Base-by-base conservation (phyloP, 2,888 invertebrate species). In the Cosmia trapezina region DNA sequence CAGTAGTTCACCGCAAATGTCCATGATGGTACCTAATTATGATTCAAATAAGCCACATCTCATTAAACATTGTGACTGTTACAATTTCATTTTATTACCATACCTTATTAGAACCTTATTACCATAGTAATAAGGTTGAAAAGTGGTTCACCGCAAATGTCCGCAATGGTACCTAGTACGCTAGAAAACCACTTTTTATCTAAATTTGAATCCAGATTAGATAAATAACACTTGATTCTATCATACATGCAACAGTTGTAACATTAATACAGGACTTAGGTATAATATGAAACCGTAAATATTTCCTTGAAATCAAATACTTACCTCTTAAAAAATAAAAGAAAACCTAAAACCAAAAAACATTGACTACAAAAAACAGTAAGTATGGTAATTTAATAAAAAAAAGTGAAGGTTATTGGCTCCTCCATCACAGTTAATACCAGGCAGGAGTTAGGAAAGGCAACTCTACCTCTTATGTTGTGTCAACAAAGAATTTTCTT, bases 61-160 rank as follows among this genome's bases (percentile, higher is more conserved):
- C n/a, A 33, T 43, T 37, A 61, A 61, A 68, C 62, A 53, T 41
- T n/a, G 22, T 51, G 49, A 59, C 12, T 14, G 8, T 47, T 43
- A 68, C 17, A 33, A 57, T 62, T 28, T 70, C 28, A 53, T 62
- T 6, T 41, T 19, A 69, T 33, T 28, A 28, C 3, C 28, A 28
- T 28, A 28, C 28, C 3, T 28, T 28, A 28, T 28, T 28, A 28
- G 28, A 28, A 28, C 28, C 28, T 28, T 28, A 28, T 28, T 28
- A 28, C 3, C 28, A 28, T 2, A 28, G 28, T 28, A 28, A 28
- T 28, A 28, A 28, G 28, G 28, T 28, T 28, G 28, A 28, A 28
- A 28, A 28, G 28, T 28, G 28, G 28, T 28, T 28, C 28, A 28
- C 28, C 28, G 28, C 28, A 28, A 28, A 28, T 28, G 28, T 28